Conservation (phyloP, 2,888 invertebrate genomes). For the Sinotaia quadrata region DNA sequence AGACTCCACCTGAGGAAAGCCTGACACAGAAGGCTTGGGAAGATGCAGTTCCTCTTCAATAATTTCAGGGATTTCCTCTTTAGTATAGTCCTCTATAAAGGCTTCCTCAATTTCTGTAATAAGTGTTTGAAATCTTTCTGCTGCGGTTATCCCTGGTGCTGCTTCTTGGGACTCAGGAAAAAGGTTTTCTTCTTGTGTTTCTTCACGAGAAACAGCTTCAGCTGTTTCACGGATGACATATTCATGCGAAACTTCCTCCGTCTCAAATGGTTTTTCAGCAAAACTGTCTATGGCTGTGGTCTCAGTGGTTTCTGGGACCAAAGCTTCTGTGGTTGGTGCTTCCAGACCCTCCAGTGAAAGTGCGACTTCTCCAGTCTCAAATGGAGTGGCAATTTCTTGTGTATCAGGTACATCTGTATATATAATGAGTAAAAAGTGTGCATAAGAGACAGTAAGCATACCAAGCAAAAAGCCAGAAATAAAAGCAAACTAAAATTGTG, state of each 20-base stretch:
- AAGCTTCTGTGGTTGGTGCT: conserved; percentile 48
- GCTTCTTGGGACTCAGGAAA: conserved; percentile 25
- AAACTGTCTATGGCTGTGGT: conserved; percentile 55
- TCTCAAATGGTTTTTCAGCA: conserved; percentile 53
- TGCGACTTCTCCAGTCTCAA: conserved; percentile 20
- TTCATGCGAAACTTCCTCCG: conserved; percentile 64
- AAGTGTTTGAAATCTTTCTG: conserved; percentile 35
- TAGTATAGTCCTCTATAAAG: conserved; percentile 48
- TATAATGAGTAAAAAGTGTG: too few species aligned
- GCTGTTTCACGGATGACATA: conserved; percentile 47
- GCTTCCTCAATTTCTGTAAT: conserved; percentile 48
- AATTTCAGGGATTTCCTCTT: conserved; percentile 32
- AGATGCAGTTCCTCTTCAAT: conserved; percentile 28
- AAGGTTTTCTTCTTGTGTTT: conserved; percentile 30
- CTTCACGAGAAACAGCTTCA: conserved; percentile 34
- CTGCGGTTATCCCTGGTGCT: conserved; percentile 28
- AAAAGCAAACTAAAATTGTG: too few species aligned
- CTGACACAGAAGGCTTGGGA: conserved; percentile 32
- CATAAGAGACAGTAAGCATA: too few species aligned
- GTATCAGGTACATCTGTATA: conserved; percentile 29
- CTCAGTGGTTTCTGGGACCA: conserved; percentile 54
- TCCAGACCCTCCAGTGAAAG: conserved; percentile 57
- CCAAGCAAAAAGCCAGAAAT: too few species aligned
- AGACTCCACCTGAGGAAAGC: conserved; percentile 54
- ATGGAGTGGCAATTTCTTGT: conserved; percentile 32